These are phyloP conservation scores for Callaeas wilsoni DNA, from an alignment of 2,113 vertebrate species.

Conservation along the genomic window DNA sequence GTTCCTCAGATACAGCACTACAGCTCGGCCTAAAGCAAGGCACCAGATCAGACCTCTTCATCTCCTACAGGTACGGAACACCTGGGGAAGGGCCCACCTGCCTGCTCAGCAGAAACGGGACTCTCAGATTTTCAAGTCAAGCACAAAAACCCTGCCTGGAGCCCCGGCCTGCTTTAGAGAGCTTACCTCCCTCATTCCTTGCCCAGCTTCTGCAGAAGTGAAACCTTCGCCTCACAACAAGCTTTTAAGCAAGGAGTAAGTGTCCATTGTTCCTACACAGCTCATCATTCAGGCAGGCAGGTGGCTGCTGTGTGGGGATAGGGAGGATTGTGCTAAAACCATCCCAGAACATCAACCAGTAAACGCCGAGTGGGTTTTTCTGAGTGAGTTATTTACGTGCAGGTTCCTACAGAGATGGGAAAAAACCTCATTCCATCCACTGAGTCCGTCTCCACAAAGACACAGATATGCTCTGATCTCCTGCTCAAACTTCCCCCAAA, in stretches of 20 bases:
- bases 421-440: neutral
- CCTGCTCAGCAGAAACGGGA: neutral
- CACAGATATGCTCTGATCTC: neutral
- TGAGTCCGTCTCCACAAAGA: neutral
- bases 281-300: neutral
- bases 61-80: neutral
- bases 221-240: neutral
- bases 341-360: rapidly evolving
- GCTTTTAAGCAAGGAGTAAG: neutral
- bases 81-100: neutral
- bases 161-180: neutral
- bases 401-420: neutral
- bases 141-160: neutral
- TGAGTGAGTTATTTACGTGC: neutral
- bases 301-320: neutral
- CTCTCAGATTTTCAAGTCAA: neutral
- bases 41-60: neutral
- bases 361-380: neutral
- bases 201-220: neutral
- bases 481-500: neutral
- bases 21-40: neutral
- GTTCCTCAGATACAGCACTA: neutral
- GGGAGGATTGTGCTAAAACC: neutral
- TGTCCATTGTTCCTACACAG: neutral
- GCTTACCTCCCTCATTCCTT: neutral